These are phyloP conservation scores for Nomada ruficornis DNA, from an alignment of 2,888 invertebrate species.

Conservation along the genomic window DNA sequence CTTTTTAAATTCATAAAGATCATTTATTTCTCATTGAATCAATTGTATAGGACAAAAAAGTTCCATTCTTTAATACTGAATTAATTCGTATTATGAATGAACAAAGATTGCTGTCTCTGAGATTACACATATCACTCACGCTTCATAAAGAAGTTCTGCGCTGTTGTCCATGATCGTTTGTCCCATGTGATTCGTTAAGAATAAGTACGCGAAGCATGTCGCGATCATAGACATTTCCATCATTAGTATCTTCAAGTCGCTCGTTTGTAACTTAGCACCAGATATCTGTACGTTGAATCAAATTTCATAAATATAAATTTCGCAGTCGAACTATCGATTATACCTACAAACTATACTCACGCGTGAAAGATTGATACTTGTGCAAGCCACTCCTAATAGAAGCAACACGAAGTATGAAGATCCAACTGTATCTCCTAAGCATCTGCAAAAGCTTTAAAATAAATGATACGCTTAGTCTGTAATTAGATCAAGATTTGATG, in stretches of 20 bases:
- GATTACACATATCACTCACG: slow-evolving; percentile 33
- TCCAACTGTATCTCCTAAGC: background rate
- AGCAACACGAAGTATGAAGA: slow-evolving; percentile 38
- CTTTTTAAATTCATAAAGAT: no score
- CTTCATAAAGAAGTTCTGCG: slow-evolving; percentile 15
- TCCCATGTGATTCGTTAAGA: slow-evolving; percentile 26
- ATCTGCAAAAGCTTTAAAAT: background rate
- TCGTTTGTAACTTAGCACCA: background rate
- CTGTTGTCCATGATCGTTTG: slow-evolving; percentile 40
- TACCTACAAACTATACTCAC: slow-evolving; percentile 37
- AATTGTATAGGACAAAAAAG: no score
- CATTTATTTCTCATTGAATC: no score
- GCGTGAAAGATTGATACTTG: slow-evolving; percentile 28
- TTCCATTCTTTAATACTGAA: no score
- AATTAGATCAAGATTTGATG: background rate
- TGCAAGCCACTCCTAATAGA: background rate
- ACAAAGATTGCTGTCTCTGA: background rate
- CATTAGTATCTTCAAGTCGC: background rate
- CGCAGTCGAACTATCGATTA: no score
- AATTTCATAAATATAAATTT: background rate
- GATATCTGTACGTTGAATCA: slow-evolving; percentile 17
- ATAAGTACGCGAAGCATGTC: background rate
- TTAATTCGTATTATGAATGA: no score
- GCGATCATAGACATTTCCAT: accelerated
- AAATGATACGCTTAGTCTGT: background rate